Evolutionary conservation across 1,140 invertebrate genomes (phyloP), one percentile per base, ranked within the genome.

Genomic region (Semibalanus balanoides): DNA sequence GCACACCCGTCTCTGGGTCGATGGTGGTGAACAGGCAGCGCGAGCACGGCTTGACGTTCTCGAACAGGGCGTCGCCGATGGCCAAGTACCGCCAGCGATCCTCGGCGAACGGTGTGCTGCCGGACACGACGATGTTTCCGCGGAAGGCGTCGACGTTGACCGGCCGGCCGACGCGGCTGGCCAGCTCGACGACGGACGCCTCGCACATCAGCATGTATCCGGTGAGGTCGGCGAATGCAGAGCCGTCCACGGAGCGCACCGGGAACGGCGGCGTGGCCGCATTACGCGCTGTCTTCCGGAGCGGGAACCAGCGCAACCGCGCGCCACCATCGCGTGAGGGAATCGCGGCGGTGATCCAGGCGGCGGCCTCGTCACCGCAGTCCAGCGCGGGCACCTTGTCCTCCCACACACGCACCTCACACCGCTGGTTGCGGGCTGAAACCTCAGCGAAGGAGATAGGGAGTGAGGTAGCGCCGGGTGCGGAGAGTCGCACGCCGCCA

Each of bases 21-120:
- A 76, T 76, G 3, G 76, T 76, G 29, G 75, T 76, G 35, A 76
- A 69, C 31, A 76, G 28, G 29, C 76, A 76, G 40, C 76, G 40
- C 27, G 76, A 31, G 30, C 76, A 76, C 25, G 76, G 76, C 28
- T 71, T 73, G 7, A 40, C 64, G 75, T 71, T 64, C 7, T 29
- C 43, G 75, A 76, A 76, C n/a, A 76, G 7, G 31, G 69, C 31
- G 28, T 76, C 74, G 27, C 76, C 76, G 31, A 76, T 76, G 28
- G 40, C 76, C 31, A 76, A 7, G 35, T 30, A 43, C 25, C 30
- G 72, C 76, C 76, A 76, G 31, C n/a, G 31, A 30, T 76, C 75
- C 75, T 76, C 64, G 74, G n/a, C 70, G 70, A 72, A 72, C 9
- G 70, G 9, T 3, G 5, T 11, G 25, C 25, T 27, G 9, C 70